phyloP scores from a whole-genome alignment of 2,113 vertebrate species.

The Prionailurus bengalensis region DNA sequence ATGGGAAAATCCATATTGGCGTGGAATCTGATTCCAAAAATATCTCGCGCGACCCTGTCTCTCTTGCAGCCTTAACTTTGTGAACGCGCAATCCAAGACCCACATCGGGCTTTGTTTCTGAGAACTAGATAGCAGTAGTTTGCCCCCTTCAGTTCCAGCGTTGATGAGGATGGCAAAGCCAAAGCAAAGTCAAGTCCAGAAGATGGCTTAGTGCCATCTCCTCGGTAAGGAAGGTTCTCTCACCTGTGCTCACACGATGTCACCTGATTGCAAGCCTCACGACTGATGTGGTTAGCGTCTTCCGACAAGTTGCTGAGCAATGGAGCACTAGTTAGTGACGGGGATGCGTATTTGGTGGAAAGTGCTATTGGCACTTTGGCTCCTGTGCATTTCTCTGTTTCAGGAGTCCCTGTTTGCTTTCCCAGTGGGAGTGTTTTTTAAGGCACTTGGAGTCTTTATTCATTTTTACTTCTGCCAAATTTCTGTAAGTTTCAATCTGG shows the following conservation, averaged over 20 bases:
- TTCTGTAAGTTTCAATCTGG: not conserved
- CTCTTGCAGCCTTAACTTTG: not conserved
- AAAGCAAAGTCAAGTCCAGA: rapidly evolving
- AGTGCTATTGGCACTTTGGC: rapidly evolving
- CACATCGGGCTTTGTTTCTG: not conserved
- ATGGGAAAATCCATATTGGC: not conserved
- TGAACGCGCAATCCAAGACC: not conserved
- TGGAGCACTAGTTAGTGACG: rapidly evolving
- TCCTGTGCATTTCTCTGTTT: not conserved
- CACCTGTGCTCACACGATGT: not conserved
- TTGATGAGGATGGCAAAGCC: not conserved
- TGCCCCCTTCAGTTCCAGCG: rapidly evolving
- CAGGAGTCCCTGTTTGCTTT: not conserved
- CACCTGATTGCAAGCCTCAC: not conserved
- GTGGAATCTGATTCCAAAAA: not conserved
- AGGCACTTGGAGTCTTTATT: not conserved
- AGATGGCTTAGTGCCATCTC: rapidly evolving
- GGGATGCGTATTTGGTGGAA: rapidly evolving
- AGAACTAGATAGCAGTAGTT: rapidly evolving
- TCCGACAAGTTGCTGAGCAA: rapidly evolving
- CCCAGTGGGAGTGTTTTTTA: not conserved
- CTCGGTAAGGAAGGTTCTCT: not conserved
- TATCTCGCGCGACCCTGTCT: not conserved
- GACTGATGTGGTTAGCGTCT: not conserved
- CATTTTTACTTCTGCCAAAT: not conserved